phyloP scores from a whole-genome alignment of 2,888 invertebrate species.

The Lypha dubia region DNA sequence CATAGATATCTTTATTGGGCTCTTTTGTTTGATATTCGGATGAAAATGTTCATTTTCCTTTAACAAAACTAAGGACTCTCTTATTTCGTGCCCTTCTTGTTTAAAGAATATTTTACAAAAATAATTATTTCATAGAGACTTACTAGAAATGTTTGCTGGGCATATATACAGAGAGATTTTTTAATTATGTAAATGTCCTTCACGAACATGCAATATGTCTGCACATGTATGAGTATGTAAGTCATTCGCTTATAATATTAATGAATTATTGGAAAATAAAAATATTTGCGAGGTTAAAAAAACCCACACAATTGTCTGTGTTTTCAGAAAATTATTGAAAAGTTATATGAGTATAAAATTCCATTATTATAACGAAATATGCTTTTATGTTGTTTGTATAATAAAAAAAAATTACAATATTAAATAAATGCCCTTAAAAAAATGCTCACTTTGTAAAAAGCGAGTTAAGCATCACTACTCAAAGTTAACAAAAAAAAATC shows the following conservation, averaged over 20 bases:
- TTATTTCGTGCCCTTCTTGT: no score
- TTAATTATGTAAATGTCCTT: neutral
- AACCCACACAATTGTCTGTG: neutral
- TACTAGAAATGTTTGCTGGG: neutral
- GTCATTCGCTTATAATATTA: constrained; percentile 37
- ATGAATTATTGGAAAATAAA: constrained; percentile 56
- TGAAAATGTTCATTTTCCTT: no score
- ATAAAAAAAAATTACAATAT: neutral
- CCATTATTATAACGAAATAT: constrained; percentile 46
- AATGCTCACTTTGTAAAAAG: constrained; percentile 6
- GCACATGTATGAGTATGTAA: constrained; percentile 8
- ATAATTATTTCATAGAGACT: neutral
- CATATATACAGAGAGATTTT: neutral
- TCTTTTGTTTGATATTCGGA: no score
- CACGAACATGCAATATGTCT: neutral
- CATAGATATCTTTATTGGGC: no score
- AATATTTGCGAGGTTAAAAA: neutral
- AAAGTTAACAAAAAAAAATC: neutral
- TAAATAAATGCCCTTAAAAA: neutral
- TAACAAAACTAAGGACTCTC: no score
- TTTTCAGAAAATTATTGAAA: neutral
- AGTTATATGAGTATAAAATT: neutral
- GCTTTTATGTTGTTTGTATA: constrained; percentile 33
- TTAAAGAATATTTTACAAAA: neutral
- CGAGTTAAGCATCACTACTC: no score